Conservation (phyloP, 2,888 invertebrate species). For the Drosophila histrio region DNA sequence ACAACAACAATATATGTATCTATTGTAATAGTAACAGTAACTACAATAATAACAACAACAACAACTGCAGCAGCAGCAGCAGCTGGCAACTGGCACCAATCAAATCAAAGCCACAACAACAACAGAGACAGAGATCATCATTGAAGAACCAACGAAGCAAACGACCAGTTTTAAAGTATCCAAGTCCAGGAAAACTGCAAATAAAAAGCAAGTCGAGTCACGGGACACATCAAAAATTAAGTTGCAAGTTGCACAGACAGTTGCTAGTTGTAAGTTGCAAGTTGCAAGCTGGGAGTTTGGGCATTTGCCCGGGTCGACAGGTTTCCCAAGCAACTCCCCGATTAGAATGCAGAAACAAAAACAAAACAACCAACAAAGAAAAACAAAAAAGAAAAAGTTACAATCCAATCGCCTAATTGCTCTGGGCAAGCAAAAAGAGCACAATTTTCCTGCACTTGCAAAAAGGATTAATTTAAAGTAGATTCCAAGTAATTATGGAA, state of each 20-base stretch:
- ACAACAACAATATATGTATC: slow-evolving; percentile 34
- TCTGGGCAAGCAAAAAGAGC: slow-evolving; percentile 12
- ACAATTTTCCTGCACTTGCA: slow-evolving; percentile 18
- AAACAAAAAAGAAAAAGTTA: slow-evolving; percentile 27
- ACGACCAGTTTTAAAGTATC: slow-evolving; percentile 48
- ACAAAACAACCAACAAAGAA: neutral
- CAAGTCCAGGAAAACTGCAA: slow-evolving; percentile 46
- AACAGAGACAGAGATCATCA: slow-evolving; percentile 37
- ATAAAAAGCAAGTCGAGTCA: slow-evolving; percentile 36
- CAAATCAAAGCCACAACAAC: slow-evolving; percentile 45
- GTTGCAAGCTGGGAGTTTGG: slow-evolving; percentile 10
- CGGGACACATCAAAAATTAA: slow-evolving; percentile 45
- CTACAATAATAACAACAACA: slow-evolving; percentile 16
- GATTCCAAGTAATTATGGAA: slow-evolving; percentile 12
- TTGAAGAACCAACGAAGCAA: slow-evolving; percentile 31
- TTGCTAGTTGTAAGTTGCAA: slow-evolving; percentile 13
- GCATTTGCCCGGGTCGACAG: slow-evolving; percentile 41
- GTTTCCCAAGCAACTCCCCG: slow-evolving; percentile 44
- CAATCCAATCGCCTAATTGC: slow-evolving; percentile 18
- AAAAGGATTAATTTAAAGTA: slow-evolving; percentile 26
- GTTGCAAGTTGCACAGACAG: slow-evolving; percentile 29
- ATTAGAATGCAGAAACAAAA: slow-evolving; percentile 34
- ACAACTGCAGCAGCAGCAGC: slow-evolving; percentile 25
- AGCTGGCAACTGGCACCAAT: slow-evolving; percentile 53
- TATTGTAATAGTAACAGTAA: slow-evolving; percentile 23